A percentile compares a stretch with the other conserved stretches of the same genome.
These are phyloP conservation scores for Andrena chrysosceles DNA, from an alignment of 2,888 invertebrate species.

Conservation along the genomic window DNA sequence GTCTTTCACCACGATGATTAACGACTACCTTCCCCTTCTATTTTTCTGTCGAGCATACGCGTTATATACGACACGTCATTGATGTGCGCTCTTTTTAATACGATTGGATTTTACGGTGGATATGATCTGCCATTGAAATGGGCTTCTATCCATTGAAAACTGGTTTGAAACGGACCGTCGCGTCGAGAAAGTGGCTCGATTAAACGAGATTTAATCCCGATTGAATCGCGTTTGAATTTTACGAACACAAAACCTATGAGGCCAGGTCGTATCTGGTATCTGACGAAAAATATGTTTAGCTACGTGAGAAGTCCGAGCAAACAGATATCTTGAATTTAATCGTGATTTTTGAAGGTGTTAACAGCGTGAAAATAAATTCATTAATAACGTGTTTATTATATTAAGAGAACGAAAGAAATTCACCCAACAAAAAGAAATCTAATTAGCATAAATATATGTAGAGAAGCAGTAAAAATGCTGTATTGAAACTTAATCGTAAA, in stretches of 20 bases:
- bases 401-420: no score
- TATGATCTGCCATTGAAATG: slow-evolving; percentile 6
- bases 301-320: no score
- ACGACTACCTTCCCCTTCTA: slow-evolving; percentile 15
- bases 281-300: neutral
- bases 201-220: slow-evolving; percentile 10
- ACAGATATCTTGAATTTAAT: no score
- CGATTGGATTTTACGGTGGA: slow-evolving; percentile 4
- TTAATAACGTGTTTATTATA: no score
- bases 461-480: no score
- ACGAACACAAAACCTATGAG: neutral
- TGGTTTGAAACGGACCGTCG: neutral
- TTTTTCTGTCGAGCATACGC: neutral
- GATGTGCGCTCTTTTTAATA: neutral
- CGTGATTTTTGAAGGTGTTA: no score
- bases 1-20: slow-evolving; percentile 9
- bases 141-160: neutral
- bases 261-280: neutral
- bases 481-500: no score
- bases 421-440: no score
- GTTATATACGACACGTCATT: slow-evolving; percentile 12
- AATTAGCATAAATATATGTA: no score
- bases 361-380: no score
- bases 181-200: neutral
- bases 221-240: slow-evolving; percentile 1